Evolutionary conservation across 1,140 invertebrate genomes (phyloP).

Genomic region (Lucilia sericata): DNA sequence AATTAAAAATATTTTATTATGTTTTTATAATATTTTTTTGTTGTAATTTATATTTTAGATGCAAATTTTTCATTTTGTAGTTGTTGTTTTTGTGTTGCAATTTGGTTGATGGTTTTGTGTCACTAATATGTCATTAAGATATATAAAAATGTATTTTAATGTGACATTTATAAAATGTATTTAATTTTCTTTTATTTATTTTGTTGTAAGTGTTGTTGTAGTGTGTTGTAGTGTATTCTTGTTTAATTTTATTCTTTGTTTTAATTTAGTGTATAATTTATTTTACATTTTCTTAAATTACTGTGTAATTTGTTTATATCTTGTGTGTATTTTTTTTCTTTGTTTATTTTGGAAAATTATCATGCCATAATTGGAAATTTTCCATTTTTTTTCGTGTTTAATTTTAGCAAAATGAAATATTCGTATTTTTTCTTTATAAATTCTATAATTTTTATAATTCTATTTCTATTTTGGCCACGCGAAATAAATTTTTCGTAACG

Average conservation of each 20-base stretch:
- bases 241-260: not conserved
- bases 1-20: not conserved
- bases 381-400: not conserved
- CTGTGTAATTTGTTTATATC: not conserved
- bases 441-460: conserved; percentile 3
- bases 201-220: not conserved
- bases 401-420: not conserved
- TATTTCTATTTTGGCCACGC: not conserved
- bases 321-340: not conserved
- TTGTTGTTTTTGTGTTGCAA: not conserved
- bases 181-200: not conserved
- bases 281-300: not conserved
- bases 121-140: not conserved
- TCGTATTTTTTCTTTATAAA: not conserved
- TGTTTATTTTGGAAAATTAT: conserved; percentile 2
- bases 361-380: conserved; percentile 11
- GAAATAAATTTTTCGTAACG: conserved; percentile 30
- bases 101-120: conserved; percentile 6
- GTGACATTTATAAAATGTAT: not conserved
- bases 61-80: not conserved
- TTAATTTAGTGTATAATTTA: not conserved
- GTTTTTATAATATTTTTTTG: not conserved
- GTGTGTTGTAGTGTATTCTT: not conserved
- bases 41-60: not conserved
- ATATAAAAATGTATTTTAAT: not conserved